phyloP scores from a whole-genome alignment of 2,797 vertebrate species.

The Lithobates sylvaticus region DNA sequence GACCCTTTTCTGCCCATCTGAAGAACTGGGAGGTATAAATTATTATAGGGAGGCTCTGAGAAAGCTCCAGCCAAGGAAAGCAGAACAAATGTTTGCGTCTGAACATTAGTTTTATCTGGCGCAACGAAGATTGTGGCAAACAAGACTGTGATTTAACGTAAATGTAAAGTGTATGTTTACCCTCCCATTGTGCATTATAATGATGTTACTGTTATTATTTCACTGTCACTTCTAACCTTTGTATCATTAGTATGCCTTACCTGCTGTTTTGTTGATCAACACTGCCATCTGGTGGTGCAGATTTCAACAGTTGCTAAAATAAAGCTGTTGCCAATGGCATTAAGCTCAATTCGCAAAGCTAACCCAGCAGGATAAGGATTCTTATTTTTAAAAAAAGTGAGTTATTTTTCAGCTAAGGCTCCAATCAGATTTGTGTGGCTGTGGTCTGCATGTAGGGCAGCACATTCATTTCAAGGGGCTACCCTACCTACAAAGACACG shows the following conservation, averaged over 20 bases:
- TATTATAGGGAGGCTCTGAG: neutral
- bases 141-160: neutral
- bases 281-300: conserved; percentile 25
- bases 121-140: neutral
- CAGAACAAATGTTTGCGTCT: neutral
- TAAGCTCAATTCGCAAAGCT: too few relatives aligned
- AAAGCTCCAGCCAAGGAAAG: neutral
- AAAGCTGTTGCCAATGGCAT: too few relatives aligned
- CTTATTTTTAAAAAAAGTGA: too few relatives aligned
- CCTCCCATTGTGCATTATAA: neutral
- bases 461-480: too few relatives aligned
- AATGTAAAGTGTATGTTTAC: neutral
- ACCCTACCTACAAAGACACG: too few relatives aligned
- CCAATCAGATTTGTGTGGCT: too few relatives aligned
- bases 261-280: neutral
- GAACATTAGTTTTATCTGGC: neutral
- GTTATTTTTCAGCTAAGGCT: too few relatives aligned
- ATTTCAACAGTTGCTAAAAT: neutral
- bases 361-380: too few relatives aligned
- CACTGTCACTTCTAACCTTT: neutral
- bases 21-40: neutral
- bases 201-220: neutral
- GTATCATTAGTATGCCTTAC: neutral
- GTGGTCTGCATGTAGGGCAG: too few relatives aligned
- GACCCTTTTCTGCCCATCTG: neutral